A percentile compares a stretch with the other conserved stretches of the same genome.
phyloP scores from a whole-genome alignment of 2,113 vertebrate species.

The Cynopterus brachyotis region DNA sequence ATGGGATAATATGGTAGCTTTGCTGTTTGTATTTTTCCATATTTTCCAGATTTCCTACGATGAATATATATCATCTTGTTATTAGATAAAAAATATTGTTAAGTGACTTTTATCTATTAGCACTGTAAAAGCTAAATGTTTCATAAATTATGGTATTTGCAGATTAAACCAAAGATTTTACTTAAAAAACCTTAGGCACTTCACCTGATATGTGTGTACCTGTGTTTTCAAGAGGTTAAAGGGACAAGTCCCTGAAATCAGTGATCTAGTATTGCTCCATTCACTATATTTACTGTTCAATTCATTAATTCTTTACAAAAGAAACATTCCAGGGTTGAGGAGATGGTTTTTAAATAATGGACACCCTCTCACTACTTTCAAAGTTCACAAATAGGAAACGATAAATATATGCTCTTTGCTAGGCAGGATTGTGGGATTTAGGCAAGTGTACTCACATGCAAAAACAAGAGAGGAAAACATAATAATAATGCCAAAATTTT shows the following conservation, averaged over 20 bases:
- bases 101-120: not conserved
- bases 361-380: not conserved
- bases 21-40: not conserved
- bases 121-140: not conserved
- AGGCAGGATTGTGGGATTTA: not conserved
- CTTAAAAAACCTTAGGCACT: slow-evolving; percentile 41
- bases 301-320: slow-evolving; percentile 29
- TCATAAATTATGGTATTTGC: not conserved
- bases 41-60: not conserved
- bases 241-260: not conserved
- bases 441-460: not conserved
- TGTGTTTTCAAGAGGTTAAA: slow-evolving; percentile 38
- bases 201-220: slow-evolving; percentile 26
- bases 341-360: slow-evolving; percentile 43
- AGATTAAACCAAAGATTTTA: slow-evolving; percentile 41
- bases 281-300: slow-evolving; percentile 35
- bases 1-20: not conserved
- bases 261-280: slow-evolving; percentile 26
- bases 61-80: not conserved
- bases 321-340: not conserved
- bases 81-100: not conserved
- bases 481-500: not conserved
- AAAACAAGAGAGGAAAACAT: not conserved
- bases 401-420: slow-evolving; percentile 24
- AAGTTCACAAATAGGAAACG: not conserved